Evolutionary conservation across 2,113 vertebrate genomes (phyloP), one percentile per base, ranked within the genome.

Genomic region (Vulpes ferrilata): DNA sequence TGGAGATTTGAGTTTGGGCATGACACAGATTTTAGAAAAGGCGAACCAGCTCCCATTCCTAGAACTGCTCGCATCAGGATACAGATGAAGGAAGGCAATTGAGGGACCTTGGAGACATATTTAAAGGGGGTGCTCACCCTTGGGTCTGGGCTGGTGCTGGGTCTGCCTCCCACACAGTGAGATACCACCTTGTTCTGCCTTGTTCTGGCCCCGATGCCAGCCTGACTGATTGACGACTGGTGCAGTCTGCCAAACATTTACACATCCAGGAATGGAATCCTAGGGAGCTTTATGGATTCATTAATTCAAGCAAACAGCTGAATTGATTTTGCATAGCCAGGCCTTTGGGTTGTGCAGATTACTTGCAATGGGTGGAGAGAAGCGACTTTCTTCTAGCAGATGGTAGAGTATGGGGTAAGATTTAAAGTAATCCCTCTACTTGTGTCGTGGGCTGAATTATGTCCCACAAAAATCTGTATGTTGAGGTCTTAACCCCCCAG

Each of bases 161-260:
- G 1, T 10, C 35, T 32, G 38, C 7, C 22, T 27, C 23, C 64
- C 25, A 10, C 62, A 57, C 67, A 23, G 27, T 0, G 2, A 16
- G 35, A 0, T 0, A 1, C 2, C 6, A 1, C 10, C 22, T 25
- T 6, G 8, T 32, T n/a, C 3, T 4, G 0, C 7, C 32, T 9
- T 0, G 5, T 22, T 57, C 67, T 20, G 43, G n/a, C 6, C 23
- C 64, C 22, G 7, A 7, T 0, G 19, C 17, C 25, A 19, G 22
- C 4, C 32, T 27, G 48, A 30, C 0, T 20, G 48, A 30, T 0
- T 20, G 51, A 69, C 69, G 35, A 1, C 1, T 3, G 35, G 38
- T 32, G 59, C 38, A 1, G 1, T 0, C 1, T 22, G n/a, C 23
- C 55, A 20, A 7, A 87, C 30, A 22, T 19, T 17, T 11, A 13